These are phyloP conservation scores for Zoanthus sociatus DNA, from an alignment of 92 coral and sea anemone genomes.

Conservation along the genomic window DNA sequence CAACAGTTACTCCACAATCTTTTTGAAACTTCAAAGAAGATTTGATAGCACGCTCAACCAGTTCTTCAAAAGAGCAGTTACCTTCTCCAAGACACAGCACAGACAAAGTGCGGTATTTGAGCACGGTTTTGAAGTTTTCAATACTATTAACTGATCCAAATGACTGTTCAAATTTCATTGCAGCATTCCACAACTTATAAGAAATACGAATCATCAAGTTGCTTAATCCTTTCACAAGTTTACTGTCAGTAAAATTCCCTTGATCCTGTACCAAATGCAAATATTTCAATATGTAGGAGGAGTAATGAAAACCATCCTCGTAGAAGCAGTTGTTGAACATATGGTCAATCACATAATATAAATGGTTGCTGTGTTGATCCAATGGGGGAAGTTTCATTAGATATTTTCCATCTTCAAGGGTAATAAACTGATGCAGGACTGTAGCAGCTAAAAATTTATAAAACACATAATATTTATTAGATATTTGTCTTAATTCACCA, in stretches of 20 bases:
- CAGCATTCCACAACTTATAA: conserved; percentile 74
- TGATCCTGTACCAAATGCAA: conserved; percentile 60
- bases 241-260: conserved; percentile 57
- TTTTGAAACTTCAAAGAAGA: conserved; percentile 76
- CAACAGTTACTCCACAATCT: conserved; percentile 62
- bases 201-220: conserved; percentile 65
- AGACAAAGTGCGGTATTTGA: conserved; percentile 68
- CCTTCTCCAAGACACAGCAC: conserved; percentile 69
- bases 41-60: conserved; percentile 69
- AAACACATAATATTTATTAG: no score
- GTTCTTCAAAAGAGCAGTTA: conserved; percentile 55
- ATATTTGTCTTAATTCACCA: no score
- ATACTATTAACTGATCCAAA: conserved; percentile 25
- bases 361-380: conserved; percentile 77
- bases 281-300: conserved; percentile 66
- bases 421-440: conserved; percentile 63
- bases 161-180: conserved; percentile 63
- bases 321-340: conserved; percentile 58
- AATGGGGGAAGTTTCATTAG: conserved; percentile 63
- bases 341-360: conserved; percentile 67
- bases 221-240: conserved; percentile 51
- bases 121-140: conserved; percentile 31
- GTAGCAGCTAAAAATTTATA: conserved; percentile 49
- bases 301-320: conserved; percentile 68
- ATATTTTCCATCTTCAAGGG: conserved; percentile 64